A percentile compares a stretch with the other conserved stretches of the same genome.
phyloP scores from a whole-genome alignment of 1,140 invertebrate species.

The Leptinotarsa texana region DNA sequence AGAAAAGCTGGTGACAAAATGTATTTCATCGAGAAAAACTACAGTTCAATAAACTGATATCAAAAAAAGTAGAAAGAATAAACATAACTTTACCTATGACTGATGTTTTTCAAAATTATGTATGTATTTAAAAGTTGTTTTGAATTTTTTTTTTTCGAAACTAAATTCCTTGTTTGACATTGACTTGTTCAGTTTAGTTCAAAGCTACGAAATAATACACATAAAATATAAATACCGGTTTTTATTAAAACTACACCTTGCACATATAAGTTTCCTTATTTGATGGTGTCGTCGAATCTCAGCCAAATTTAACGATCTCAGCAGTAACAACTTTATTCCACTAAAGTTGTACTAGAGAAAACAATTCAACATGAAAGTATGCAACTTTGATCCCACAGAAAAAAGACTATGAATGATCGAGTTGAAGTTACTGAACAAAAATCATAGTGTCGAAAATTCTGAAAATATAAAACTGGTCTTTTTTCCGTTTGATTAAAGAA shows the following conservation, averaged over 20 bases:
- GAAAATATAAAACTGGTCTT: not conserved
- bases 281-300: constrained; percentile 27
- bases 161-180: too few relatives aligned
- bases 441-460: not conserved
- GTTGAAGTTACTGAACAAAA: not conserved
- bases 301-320: constrained; percentile 4
- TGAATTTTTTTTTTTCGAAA: too few relatives aligned
- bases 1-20: too few relatives aligned
- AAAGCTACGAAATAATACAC: not conserved
- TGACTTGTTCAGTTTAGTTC: too few relatives aligned
- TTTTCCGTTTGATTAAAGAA: not conserved
- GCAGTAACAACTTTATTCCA: constrained; percentile 30
- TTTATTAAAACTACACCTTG: constrained; percentile 1
- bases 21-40: too few relatives aligned
- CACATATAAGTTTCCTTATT: constrained; percentile 38
- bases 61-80: too few relatives aligned
- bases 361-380: constrained; percentile 18
- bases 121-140: too few relatives aligned
- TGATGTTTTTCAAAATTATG: too few relatives aligned
- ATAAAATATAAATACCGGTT: not conserved
- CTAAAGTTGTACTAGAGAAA: constrained; percentile 22
- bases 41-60: too few relatives aligned
- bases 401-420: not conserved
- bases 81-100: too few relatives aligned
- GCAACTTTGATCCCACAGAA: not conserved